Base-by-base conservation (phyloP, 2,113 vertebrate species). In the Oxyura jamaicensis region DNA sequence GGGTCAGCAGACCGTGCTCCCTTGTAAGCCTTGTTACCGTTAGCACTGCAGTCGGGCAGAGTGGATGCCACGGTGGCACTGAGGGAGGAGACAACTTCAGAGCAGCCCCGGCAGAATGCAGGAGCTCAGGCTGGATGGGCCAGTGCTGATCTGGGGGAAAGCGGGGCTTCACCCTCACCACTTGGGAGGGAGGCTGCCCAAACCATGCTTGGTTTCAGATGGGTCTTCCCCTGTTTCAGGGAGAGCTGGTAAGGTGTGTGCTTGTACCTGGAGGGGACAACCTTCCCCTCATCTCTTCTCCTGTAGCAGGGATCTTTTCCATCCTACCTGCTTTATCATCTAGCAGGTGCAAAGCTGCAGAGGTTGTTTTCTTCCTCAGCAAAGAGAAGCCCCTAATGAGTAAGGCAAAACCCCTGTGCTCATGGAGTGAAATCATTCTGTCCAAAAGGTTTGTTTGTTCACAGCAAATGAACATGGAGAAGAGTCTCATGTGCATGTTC, bases 11-110 rank as follows among this genome's bases (percentile, higher is more conserved):
- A 8, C 59, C 55, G 53, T 26, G n/a, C 65, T 85, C 74, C 56
- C 36, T 6, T 11, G 2, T 26, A 15, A 60, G 31, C 52, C 53
- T 56, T 18, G 1, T 46, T 17, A 25, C 44, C 4, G 7, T 65
- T 55, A 60, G 35, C 3, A 3, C 3, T 7, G n/a, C 75, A 35
- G 65, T 21, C 50, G 11, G n/a, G 59, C 59, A 39, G 69, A 21
- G 26, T 22, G 71, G 56, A 3, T 53, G 58, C 42, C 21, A 3
- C n/a, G 16, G 35, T 7, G 31, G 4, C 0, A 2, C 60, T 46
- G 52, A 1, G 8, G 58, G 72, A 58, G 65, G 21, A 56, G 41
- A 7, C 2, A 7, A 59, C 67, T 44, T 22, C 23, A 5, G 17
- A 41, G 9, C 23, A 10, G 25, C 22, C 48, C 41, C 31, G 58